A percentile compares a stretch with the other conserved stretches of the same genome.
Evolutionary conservation across 2,797 vertebrate species (phyloP).

Genomic region (Phaenicophaeus curvirostris): DNA sequence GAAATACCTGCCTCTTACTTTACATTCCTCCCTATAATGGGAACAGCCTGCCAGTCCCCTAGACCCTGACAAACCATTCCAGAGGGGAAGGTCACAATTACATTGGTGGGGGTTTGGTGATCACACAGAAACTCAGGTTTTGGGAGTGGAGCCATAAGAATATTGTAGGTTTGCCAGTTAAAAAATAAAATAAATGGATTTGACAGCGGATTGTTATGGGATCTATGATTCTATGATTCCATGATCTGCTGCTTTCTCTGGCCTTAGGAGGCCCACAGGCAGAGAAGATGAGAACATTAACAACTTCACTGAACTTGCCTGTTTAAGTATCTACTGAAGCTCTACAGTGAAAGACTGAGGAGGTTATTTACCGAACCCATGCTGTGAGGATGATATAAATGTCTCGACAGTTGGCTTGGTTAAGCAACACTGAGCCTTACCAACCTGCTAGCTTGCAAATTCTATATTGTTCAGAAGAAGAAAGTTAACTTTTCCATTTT

Average conservation of each 20-base stretch:
- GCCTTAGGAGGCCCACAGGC: neutral
- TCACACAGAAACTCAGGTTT: neutral
- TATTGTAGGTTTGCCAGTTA: neutral
- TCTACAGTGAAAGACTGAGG: neutral
- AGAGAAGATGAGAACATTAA: neutral
- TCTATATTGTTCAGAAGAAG: neutral
- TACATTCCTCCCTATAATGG: neutral
- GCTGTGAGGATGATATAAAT: neutral
- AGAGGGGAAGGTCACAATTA: neutral
- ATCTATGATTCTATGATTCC: neutral
- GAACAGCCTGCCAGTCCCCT: neutral
- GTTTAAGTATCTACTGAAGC: neutral
- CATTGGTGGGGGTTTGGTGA: neutral
- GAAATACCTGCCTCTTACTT: neutral
- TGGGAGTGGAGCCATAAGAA: neutral
- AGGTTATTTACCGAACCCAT: neutral
- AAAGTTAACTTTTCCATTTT: neutral
- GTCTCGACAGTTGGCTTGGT: neutral
- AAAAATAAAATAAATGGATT: neutral
- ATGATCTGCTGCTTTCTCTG: neutral
- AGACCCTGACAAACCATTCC: neutral
- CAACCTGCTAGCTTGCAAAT: neutral
- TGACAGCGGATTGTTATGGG: neutral
- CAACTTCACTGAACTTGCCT: neutral
- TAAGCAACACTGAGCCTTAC: neutral